Base-by-base conservation (phyloP, 2,888 invertebrate species). In the Linyphia triangularis region DNA sequence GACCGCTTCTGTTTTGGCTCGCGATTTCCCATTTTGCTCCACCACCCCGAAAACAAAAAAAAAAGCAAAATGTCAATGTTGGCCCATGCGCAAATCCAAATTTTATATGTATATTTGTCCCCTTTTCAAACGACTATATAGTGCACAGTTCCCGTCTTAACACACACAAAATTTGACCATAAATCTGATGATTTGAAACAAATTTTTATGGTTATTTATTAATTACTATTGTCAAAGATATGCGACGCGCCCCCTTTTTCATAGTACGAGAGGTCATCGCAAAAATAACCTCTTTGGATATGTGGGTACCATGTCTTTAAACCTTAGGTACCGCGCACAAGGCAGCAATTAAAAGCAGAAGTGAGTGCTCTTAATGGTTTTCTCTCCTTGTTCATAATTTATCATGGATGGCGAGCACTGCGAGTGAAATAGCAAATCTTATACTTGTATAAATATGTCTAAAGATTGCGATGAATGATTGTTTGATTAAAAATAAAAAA, bases 51-150 rank as follows among this genome's bases (percentile, higher is more conserved):
- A 43, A 43, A 70, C 24, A 70, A 67, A 43, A 43, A 70, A 43
- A 70, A 67, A 19, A 6, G 24, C 26, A 61, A 61, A 22, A 24
- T 51, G 51, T 51, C n/a, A 51, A 33, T 51, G 51, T 51, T 5
- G 13, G 16, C 51, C n/a, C 7, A 22, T 26, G 57, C 63, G 51
- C 79, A 59, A 19, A 57, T 69, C 24, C 16, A 59, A 81, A 57
- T 40, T 81, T 51, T 1, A 51, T 51, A 51, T n/a, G 37, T 70
- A 81, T 69, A 70, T 33, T 51, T 59, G 24, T 59, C 57, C 26
- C 81, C n/a, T 70, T 57, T 70, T 30, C 79, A 22, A 63, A 69
- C 26, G 40, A 69, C 81, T 81, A n/a, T n/a, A n/a, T n/a, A 69
- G 37, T 59, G 81, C 81, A 81, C 81, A 81, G 57, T 57, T 81